Percentiles rank a stretch among this genome's conserved stretches.
Evolutionary conservation across 2,797 vertebrate species (phyloP).

Genomic region (Trematomus bernacchii): DNA sequence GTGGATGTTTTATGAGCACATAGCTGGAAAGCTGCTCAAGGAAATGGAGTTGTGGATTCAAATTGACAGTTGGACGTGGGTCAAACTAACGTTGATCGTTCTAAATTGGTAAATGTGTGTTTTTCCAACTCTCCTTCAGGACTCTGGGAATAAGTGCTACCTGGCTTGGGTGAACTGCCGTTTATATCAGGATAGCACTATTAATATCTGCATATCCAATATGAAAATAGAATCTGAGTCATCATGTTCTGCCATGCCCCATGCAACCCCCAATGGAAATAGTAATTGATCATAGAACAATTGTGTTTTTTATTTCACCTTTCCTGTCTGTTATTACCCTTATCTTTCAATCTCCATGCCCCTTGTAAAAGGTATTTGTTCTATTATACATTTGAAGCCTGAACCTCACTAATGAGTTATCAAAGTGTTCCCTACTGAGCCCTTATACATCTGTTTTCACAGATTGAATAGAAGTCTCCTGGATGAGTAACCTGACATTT

Average conservation of each 20-base stretch:
- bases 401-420: background rate
- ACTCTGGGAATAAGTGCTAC: constrained; percentile 15
- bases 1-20: background rate
- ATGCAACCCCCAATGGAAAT: background rate
- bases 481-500: background rate
- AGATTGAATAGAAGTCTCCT: background rate
- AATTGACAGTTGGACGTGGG: constrained; percentile 12
- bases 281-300: background rate
- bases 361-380: background rate
- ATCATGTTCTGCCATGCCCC: background rate
- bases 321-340: background rate
- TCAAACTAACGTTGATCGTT: constrained; percentile 17
- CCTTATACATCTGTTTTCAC: background rate
- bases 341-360: background rate
- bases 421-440: background rate
- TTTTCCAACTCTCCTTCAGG: constrained; percentile 2
- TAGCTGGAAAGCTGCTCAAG: background rate
- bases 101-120: constrained; percentile 13
- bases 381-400: background rate
- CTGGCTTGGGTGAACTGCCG: background rate
- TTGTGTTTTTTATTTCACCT: background rate
- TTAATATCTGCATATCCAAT: background rate
- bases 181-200: background rate
- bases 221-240: background rate
- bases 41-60: constrained; percentile 24